phyloP scores from a whole-genome alignment of 2,888 invertebrate genomes.

The Tryphoninae sp. region DNA sequence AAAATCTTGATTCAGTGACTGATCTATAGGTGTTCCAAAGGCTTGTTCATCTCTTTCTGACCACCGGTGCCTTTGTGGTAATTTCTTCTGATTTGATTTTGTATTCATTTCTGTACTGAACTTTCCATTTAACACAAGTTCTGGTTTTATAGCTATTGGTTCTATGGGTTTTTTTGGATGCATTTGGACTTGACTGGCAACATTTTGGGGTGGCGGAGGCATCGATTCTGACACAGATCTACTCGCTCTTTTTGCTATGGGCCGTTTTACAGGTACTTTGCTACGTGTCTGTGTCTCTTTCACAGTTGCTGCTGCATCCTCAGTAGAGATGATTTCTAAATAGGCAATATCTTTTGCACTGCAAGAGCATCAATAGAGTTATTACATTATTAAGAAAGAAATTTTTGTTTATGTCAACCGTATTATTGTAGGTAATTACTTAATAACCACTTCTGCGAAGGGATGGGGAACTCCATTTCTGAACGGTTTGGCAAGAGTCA shows the following conservation, averaged over 20 bases:
- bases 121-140: slow-evolving; percentile 75
- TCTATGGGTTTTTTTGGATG: slow-evolving; percentile 62
- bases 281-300: slow-evolving; percentile 80
- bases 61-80: slow-evolving; percentile 79
- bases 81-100: slow-evolving; percentile 80
- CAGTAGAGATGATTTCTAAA: slow-evolving; percentile 88
- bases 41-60: slow-evolving; percentile 87
- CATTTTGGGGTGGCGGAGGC: slow-evolving; percentile 70
- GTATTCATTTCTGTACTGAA: slow-evolving; percentile 76
- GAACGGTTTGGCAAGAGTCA: slow-evolving; percentile 91
- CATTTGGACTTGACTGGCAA: slow-evolving; percentile 64
- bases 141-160: slow-evolving; percentile 58
- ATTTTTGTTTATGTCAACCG: neutral
- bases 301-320: slow-evolving; percentile 79
- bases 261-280: slow-evolving; percentile 83
- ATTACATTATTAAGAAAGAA: slow-evolving; percentile 16
- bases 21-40: slow-evolving; percentile 88
- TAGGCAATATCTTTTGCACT: slow-evolving; percentile 89
- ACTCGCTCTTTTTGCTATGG: slow-evolving; percentile 83
- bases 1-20: slow-evolving; percentile 89
- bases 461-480: slow-evolving; percentile 89
- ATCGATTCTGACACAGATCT: slow-evolving; percentile 81
- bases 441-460: slow-evolving; percentile 85
- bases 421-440: slow-evolving; percentile 80
- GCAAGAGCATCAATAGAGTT: slow-evolving; percentile 68